Base-by-base conservation (phyloP, 2,113 vertebrate genomes). In the Ceuthmochares aereus region DNA sequence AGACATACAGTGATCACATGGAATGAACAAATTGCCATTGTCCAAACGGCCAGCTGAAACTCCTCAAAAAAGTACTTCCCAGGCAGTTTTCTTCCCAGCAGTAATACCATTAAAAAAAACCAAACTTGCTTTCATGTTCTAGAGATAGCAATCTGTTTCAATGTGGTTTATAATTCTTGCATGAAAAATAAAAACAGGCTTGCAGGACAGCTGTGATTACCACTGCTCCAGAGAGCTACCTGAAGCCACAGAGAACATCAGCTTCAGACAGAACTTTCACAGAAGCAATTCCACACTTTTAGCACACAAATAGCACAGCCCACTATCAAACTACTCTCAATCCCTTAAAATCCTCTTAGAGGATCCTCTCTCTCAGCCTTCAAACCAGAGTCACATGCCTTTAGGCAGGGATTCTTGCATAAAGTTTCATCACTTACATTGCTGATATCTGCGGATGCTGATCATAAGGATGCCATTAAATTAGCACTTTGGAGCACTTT, bases 281-380 rank as follows among this genome's bases (percentile, higher is more conserved):
- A 79, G 58, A 78, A 75, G 49, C 18, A 26, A 30, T 51, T 32
- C 22, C 56, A 92, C 27, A 42, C 63, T 86, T 56, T 90, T 84
- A 74, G 43, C 32, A 77, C 10, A 76, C 52, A 66, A 67, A 54
- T 27, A 74, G 12, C 58, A 64, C 23, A 42, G 42, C 9, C 3
- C 36, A 59, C 34, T 84, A 82, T 18, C 45, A 55, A 90, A 75
- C 80, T 69, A 63, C 40, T 74, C 67, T 32, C 45, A 91, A 20
- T 67, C 68, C 64, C 36, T 36, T 60, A 55, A 94, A 69, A 94
- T 84, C 92, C 75, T 87, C 87, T 89, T 91, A 87, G 16, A 56
- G 34, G 42, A 58, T 63, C 32, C 21, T 63, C 59, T 74, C 21
- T 63, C 59, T 64, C 14, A 72, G 72, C 30, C 34, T 85, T 83